Base-by-base conservation (phyloP, 1,140 invertebrate genomes). In the Holotrichia oblita region DNA sequence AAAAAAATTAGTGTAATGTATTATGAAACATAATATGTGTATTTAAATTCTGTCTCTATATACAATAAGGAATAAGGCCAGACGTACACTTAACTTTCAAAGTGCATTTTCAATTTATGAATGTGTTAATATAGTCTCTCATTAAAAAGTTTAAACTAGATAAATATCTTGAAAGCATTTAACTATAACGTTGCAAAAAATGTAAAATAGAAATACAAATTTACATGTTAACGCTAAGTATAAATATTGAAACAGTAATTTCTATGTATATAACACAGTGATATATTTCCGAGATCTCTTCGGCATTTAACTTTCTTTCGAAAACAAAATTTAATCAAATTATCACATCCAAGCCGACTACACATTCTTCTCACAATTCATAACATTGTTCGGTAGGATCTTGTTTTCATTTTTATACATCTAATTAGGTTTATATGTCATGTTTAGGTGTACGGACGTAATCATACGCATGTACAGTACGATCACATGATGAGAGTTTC, bases 401-500 rank as follows among this genome's bases (percentile, higher is more conserved):
- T 64, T 64, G 61, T 64, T 64, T 64, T 22, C 61, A 24, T 64
- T 64, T 64, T 64, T 64, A 64, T 22, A 14, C 3, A 12, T 24
- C 17, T 64, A 64, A 64, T 64, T 64, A 27, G 61, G 61, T 64
- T 64, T 64, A 64, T 64, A 64, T 64, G 61, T 64, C 61, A 64
- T 6, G 22, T n/a, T n/a, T n/a, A n/a, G n/a, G n/a, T n/a, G n/a
- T n/a, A n/a, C n/a, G n/a, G n/a, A n/a, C 17, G 14, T 59, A 59
- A 4, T 4, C 55, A 59, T 20, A n/a, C 61, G 10, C 61, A 27
- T 64, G 0, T 48, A n/a, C 12, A n/a, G n/a, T 48, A 48, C 44
- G 44, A 12, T 10, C 22, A 22, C 61, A 27, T 64, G 12, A 20
- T 24, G 22, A 64, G 22, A 12, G 61, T 64, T 48, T 48, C 8